Percentiles rank a stretch among this genome's conserved stretches.
These are phyloP conservation scores for Ibidorhyncha struthersii DNA, from an alignment of 2,113 vertebrate species.

Conservation along the genomic window DNA sequence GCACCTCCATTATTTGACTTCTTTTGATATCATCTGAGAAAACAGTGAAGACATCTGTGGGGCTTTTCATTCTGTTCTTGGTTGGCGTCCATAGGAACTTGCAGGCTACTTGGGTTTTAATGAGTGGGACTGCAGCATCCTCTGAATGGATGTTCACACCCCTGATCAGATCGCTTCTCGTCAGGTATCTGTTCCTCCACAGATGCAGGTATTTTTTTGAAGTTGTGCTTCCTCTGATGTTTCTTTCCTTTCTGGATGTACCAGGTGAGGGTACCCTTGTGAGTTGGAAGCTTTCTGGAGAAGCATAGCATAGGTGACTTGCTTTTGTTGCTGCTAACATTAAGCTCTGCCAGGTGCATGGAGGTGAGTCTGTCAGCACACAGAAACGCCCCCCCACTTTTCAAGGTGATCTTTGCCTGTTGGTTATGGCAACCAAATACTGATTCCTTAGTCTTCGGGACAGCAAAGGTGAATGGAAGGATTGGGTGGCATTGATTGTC, in stretches of 20 bases:
- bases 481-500: not conserved
- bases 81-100: not conserved
- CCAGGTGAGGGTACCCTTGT: not conserved
- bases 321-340: not conserved
- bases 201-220: not conserved
- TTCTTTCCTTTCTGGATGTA: not conserved
- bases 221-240: not conserved
- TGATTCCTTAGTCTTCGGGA: not conserved
- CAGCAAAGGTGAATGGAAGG: not conserved
- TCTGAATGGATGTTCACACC: not conserved
- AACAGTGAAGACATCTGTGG: not conserved
- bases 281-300: not conserved
- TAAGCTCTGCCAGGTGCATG: accelerated
- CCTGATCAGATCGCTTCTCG: not conserved
- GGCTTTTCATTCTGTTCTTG: not conserved
- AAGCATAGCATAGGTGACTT: not conserved
- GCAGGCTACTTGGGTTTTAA: not conserved
- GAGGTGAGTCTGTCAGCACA: not conserved
- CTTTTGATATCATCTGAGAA: not conserved
- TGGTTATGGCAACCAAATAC: not conserved
- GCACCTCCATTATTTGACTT: not conserved
- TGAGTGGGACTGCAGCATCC: not conserved
- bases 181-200: not conserved
- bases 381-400: not conserved
- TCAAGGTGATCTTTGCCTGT: not conserved